phyloP scores from a whole-genome alignment of 2,113 vertebrate species.

The Mobula birostris region DNA sequence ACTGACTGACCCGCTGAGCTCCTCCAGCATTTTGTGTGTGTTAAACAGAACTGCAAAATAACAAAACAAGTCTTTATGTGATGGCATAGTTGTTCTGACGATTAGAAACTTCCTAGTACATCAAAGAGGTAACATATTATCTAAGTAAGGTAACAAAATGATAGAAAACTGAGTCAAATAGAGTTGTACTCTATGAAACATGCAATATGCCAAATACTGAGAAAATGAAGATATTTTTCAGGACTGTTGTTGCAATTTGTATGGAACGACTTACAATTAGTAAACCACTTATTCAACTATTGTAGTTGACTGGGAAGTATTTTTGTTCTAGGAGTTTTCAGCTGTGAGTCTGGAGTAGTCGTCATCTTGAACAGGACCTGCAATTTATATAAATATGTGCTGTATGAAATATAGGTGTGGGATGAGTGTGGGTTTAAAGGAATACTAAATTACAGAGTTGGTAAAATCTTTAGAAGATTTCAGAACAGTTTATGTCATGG shows the following conservation, averaged over 20 bases:
- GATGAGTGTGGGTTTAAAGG: slow-evolving; percentile 33
- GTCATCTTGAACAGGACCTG: slow-evolving; percentile 28
- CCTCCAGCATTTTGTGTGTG: too few relatives aligned
- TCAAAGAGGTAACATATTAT: neutral
- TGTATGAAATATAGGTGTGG: slow-evolving; percentile 34
- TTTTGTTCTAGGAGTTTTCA: neutral
- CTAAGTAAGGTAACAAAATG: neutral
- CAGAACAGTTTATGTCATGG: slow-evolving; percentile 22
- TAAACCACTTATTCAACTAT: neutral
- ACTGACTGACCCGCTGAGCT: too few relatives aligned
- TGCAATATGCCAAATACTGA: neutral
- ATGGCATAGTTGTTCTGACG: neutral
- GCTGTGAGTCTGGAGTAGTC: neutral
- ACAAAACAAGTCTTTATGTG: neutral
- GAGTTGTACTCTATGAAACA: neutral
- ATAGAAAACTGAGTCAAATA: neutral
- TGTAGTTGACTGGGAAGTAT: slow-evolving; percentile 5
- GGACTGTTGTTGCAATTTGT: slow-evolving; percentile 13
- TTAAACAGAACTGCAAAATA: neutral
- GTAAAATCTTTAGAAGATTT: slow-evolving; percentile 32
- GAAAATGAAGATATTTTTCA: neutral
- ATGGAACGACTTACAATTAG: slow-evolving; percentile 27
- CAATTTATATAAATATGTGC: slow-evolving; percentile 27
- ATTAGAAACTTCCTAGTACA: neutral
- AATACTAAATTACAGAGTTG: slow-evolving; percentile 32